phyloP scores from a whole-genome alignment of 2,888 invertebrate species.

The Nomada fucata region DNA sequence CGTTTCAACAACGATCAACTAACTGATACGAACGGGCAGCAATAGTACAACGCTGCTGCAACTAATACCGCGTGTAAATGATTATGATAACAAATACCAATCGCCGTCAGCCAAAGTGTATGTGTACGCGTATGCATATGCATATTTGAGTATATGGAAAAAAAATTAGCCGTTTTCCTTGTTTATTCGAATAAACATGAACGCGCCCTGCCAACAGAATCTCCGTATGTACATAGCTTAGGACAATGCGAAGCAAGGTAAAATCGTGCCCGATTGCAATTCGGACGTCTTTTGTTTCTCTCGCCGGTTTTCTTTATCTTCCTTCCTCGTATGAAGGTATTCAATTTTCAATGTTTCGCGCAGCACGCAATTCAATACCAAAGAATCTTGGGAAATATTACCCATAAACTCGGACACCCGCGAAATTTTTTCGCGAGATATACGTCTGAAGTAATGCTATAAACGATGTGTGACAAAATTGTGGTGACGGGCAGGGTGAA shows the following conservation, averaged over 20 bases:
- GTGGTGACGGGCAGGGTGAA: background rate
- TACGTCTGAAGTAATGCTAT: background rate
- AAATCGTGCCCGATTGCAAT: conserved; percentile 26
- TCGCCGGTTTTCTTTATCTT: conserved; percentile 31
- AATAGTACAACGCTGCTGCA: background rate
- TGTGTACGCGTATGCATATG: background rate
- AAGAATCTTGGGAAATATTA: conserved; percentile 84
- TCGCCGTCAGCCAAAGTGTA: no score
- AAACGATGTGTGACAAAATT: background rate
- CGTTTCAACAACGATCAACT: background rate
- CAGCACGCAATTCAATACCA: conserved; percentile 66
- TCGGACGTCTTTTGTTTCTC: conserved; percentile 45
- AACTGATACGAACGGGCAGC: background rate
- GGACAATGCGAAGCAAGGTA: background rate
- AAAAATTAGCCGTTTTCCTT: conserved; percentile 28
- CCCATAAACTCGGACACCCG: conserved; percentile 81
- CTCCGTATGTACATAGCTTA: background rate
- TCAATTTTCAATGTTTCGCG: conserved; percentile 69
- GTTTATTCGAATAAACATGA: background rate
- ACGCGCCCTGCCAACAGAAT: background rate
- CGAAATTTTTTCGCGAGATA: conserved; percentile 65
- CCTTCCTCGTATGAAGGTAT: conserved; percentile 41
- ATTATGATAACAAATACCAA: background rate
- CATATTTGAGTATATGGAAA: no score
- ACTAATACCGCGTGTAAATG: background rate